A percentile compares a stretch with the other conserved stretches of the same genome.
These are phyloP conservation scores for Incurvaria masculella DNA, from an alignment of 2,888 invertebrate genomes.

Conservation along the genomic window DNA sequence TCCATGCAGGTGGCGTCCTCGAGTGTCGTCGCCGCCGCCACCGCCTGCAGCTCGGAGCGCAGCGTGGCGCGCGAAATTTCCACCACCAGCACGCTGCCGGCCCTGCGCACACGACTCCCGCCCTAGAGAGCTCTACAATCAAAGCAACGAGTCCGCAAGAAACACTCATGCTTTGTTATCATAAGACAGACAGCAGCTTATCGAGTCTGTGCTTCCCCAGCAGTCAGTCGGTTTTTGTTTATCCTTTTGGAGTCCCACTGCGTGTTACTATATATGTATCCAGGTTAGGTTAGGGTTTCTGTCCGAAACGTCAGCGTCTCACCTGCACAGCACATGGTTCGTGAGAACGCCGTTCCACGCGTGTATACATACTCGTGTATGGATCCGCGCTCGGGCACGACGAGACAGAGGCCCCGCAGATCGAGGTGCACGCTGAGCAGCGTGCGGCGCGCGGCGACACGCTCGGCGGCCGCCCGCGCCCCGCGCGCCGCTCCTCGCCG, in stretches of 20 bases:
- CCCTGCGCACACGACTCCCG: slow-evolving; percentile 32
- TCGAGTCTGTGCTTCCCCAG: no score
- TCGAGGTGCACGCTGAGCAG: slow-evolving; percentile 70
- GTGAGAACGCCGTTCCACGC: no score
- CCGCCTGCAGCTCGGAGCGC: slow-evolving; percentile 70
- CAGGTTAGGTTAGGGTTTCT: no score
- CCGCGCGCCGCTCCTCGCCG: slow-evolving; percentile 31
- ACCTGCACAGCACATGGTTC: no score
- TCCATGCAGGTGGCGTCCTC: slow-evolving; percentile 82
- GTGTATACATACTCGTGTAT: slow-evolving; percentile 61
- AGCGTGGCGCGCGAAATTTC: slow-evolving; percentile 69
- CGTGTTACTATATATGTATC: no score
- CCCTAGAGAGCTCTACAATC: slow-evolving; percentile 1
- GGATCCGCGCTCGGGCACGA: slow-evolving; percentile 73
- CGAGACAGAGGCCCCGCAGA: slow-evolving; percentile 70
- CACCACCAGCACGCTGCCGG: slow-evolving; percentile 66
- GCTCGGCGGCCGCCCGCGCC: slow-evolving; percentile 51
- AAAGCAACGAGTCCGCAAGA: no score
- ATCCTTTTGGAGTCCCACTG: no score
- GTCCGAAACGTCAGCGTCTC: no score
- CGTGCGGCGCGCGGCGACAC: slow-evolving; percentile 40
- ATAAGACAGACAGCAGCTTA: no score
- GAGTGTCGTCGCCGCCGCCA: slow-evolving; percentile 58
- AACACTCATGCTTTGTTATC: no score
- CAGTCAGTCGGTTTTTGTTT: no score